Evolutionary conservation across 2,888 invertebrate genomes (phyloP).

Genomic region (Uloborus plumipes): DNA sequence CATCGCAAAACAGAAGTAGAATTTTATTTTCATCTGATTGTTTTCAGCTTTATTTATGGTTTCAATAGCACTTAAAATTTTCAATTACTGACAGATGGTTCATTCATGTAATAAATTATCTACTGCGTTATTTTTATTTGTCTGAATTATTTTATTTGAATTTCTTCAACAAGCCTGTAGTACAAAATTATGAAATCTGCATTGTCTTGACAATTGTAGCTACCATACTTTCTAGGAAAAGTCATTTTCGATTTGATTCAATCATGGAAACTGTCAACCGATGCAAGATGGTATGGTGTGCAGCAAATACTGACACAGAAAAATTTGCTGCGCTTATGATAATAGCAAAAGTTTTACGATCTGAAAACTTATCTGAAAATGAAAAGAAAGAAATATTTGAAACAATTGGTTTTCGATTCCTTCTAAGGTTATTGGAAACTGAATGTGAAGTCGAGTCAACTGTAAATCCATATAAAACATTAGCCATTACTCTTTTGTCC

Average conservation of each 20-base stretch:
- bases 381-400: conserved; percentile 77
- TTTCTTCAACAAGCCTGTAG: too few species aligned
- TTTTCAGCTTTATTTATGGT: too few species aligned
- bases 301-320: conserved; percentile 87
- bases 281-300: conserved; percentile 84
- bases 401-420: conserved; percentile 89
- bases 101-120: too few species aligned
- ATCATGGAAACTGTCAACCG: conserved; percentile 82
- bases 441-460: conserved; percentile 85
- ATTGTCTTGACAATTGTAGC: too few species aligned
- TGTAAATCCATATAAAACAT: conserved; percentile 89
- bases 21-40: too few species aligned
- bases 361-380: conserved; percentile 32
- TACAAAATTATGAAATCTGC: too few species aligned
- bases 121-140: too few species aligned
- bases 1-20: too few species aligned
- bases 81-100: too few species aligned
- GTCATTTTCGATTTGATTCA: neutral
- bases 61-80: too few species aligned
- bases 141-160: too few species aligned
- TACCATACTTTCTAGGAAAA: neutral
- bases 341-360: conserved; percentile 90
- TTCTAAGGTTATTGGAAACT: conserved; percentile 83
- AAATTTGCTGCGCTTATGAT: conserved; percentile 92
- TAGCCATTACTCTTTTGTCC: conserved; percentile 88